phyloP scores from a whole-genome alignment of 2,888 invertebrate genomes.

The Chironomus riparius region DNA sequence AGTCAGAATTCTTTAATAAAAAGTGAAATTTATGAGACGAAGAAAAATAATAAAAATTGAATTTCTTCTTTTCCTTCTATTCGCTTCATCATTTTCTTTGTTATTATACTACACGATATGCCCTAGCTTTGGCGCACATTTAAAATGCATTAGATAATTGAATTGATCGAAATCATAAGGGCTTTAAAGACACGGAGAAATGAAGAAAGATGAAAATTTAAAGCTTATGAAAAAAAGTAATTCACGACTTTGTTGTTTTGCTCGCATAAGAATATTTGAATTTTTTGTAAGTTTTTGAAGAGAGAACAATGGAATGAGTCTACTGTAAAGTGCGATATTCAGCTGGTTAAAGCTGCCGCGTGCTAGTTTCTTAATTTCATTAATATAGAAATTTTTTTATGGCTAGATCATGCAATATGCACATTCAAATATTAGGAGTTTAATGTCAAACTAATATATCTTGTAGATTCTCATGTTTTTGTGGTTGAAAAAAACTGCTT shows the following conservation, averaged over 20 bases:
- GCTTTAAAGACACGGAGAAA: background rate
- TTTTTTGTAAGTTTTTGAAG: background rate
- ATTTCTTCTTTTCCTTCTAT: background rate
- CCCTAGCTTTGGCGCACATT: background rate
- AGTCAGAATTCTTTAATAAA: background rate
- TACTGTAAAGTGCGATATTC: background rate
- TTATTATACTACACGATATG: background rate
- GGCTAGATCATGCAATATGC: background rate
- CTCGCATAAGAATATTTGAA: background rate
- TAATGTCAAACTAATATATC: too few species aligned
- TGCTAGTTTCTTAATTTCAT: background rate
- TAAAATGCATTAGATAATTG: constrained; percentile 1
- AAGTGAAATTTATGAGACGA: constrained; percentile 6
- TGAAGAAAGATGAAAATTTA: background rate
- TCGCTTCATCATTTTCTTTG: too few species aligned
- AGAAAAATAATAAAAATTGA: background rate
- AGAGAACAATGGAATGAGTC: background rate
- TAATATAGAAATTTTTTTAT: background rate
- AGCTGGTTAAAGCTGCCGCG: background rate
- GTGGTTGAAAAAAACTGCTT: too few species aligned
- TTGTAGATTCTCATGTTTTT: too few species aligned
- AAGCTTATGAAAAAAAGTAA: background rate
- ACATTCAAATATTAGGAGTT: too few species aligned
- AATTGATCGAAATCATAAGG: background rate
- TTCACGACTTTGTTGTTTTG: constrained; percentile 10